A percentile compares a stretch with the other conserved stretches of the same genome.
Conservation (phyloP, 2,797 vertebrate genomes). For the Malacoraja senta region DNA sequence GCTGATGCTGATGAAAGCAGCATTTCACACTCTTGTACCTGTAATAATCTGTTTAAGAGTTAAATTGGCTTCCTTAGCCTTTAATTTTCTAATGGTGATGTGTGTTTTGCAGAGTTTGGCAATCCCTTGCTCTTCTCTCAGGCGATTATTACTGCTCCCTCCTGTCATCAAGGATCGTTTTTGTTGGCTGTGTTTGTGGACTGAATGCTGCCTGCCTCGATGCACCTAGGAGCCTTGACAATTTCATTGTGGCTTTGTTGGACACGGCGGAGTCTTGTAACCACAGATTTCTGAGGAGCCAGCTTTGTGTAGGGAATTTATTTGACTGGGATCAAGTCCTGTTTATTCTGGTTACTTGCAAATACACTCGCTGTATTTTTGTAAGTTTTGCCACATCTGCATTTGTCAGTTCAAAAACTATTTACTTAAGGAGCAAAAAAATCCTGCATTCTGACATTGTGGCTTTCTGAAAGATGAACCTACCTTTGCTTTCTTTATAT, state of each 20-base stretch:
- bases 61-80: slow-evolving; percentile 39
- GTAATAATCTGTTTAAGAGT: slow-evolving; percentile 41
- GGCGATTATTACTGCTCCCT: fast-evolving
- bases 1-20: slow-evolving; percentile 35
- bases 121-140: slow-evolving; percentile 27
- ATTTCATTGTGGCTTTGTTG: slow-evolving; percentile 63
- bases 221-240: slow-evolving; percentile 44
- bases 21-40: slow-evolving; percentile 5
- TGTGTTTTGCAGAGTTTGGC: slow-evolving; percentile 37
- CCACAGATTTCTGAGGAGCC: slow-evolving; percentile 48
- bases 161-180: slow-evolving; percentile 41
- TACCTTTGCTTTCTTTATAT: background rate
- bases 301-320: slow-evolving; percentile 46
- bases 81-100: background rate
- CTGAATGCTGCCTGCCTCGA: slow-evolving; percentile 40
- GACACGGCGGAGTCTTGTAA: slow-evolving; percentile 54
- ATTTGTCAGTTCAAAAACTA: background rate
- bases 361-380: slow-evolving; percentile 50
- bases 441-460: background rate
- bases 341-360: slow-evolving; percentile 45
- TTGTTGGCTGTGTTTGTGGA: slow-evolving; percentile 51
- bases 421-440: background rate
- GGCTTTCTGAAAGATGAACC: background rate
- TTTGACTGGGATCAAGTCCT: slow-evolving; percentile 57
- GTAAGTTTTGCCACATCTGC: slow-evolving; percentile 42